phyloP scores from a whole-genome alignment of 2,113 vertebrate genomes.

The Scomber japonicus region DNA sequence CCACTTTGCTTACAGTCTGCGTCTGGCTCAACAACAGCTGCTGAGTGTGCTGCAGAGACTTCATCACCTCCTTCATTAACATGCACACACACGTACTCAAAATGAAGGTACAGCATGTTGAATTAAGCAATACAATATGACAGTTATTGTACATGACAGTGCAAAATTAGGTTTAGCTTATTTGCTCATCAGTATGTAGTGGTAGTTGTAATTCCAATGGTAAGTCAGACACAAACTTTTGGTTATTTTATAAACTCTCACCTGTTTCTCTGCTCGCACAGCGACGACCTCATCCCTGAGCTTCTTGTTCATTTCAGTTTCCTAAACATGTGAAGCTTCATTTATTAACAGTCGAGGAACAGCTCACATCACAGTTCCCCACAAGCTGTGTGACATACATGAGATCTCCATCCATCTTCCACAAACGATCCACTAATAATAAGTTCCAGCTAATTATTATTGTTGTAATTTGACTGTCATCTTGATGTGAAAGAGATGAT shows the following conservation, averaged over 20 bases:
- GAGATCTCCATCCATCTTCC: no score
- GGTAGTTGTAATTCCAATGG: not conserved
- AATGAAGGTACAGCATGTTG: not conserved
- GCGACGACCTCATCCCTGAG: slow-evolving; percentile 84
- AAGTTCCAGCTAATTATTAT: no score
- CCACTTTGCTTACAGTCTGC: slow-evolving; percentile 81
- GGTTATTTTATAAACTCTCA: slow-evolving; percentile 58
- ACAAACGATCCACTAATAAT: no score
- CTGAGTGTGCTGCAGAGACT: slow-evolving; percentile 87
- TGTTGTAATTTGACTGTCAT: no score
- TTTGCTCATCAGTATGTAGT: not conserved
- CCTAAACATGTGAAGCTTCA: slow-evolving; percentile 76
- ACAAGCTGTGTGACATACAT: not conserved
- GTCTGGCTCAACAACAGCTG: slow-evolving; percentile 88
- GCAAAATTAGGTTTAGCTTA: not conserved
- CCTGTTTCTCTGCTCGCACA: slow-evolving; percentile 90
- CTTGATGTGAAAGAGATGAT: not conserved
- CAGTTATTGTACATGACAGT: no score
- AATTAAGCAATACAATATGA: no score
- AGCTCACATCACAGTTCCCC: not conserved
- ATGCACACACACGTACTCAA: not conserved
- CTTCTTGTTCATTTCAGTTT: slow-evolving; percentile 88
- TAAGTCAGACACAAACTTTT: not conserved
- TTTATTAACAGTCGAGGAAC: not conserved
- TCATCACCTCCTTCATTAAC: slow-evolving; percentile 87